Evolutionary conservation across 2,797 vertebrate species (phyloP).

Genomic region (Poeciliopsis paucimaculata): DNA sequence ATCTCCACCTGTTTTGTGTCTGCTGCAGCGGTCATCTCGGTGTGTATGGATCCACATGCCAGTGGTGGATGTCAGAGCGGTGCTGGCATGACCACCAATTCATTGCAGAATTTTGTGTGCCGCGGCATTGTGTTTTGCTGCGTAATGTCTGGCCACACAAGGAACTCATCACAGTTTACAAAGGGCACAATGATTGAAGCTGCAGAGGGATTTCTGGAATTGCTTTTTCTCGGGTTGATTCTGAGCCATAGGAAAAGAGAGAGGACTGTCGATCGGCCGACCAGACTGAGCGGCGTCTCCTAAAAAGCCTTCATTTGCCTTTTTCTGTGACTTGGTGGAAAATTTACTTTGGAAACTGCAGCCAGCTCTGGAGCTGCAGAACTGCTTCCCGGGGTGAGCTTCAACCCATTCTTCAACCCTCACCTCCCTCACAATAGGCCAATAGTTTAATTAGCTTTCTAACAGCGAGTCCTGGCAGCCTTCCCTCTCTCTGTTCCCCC

Average conservation of each 20-base stretch:
- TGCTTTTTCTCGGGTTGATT: constrained; percentile 49
- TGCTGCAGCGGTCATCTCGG: constrained; percentile 44
- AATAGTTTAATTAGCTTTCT: constrained; percentile 76
- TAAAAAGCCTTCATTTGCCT: constrained; percentile 39
- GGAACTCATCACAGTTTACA: constrained; percentile 53
- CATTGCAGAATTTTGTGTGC: constrained; percentile 30
- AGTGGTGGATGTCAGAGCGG: constrained; percentile 25
- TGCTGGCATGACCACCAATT: constrained; percentile 27
- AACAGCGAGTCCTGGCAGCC: constrained; percentile 56
- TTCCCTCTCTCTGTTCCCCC: constrained; percentile 48
- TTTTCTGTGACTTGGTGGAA: constrained; percentile 60
- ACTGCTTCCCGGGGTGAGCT: constrained; percentile 54
- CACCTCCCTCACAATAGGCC: constrained; percentile 60
- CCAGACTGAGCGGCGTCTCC: constrained; percentile 17
- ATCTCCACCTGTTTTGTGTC: constrained; percentile 38
- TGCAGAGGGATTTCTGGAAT: constrained; percentile 40
- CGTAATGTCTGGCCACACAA: constrained; percentile 47
- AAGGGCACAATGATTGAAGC: constrained; percentile 48
- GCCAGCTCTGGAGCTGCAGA: constrained; percentile 34
- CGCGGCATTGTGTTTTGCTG: constrained; percentile 47
- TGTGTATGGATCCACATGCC: constrained; percentile 23
- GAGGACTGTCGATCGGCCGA: constrained; percentile 38
- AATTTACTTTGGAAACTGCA: constrained; percentile 32
- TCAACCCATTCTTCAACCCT: constrained; percentile 54
- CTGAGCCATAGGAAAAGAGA: constrained; percentile 14